Conservation (phyloP, 1,140 invertebrate genomes). For the Triops cancriformis region DNA sequence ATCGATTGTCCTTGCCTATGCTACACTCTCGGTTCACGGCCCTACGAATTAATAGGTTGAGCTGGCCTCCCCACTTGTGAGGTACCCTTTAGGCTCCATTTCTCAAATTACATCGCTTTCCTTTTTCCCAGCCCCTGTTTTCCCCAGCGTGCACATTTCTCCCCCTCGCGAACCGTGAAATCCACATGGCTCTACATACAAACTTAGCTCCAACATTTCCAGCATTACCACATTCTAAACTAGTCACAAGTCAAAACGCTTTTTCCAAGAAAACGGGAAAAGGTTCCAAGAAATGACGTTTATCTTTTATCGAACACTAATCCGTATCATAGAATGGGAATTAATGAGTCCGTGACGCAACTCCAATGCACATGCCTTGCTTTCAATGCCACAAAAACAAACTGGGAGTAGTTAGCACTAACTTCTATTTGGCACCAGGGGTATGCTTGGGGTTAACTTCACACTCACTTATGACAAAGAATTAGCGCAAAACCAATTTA, state of each 20-base stretch:
- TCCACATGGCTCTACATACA: slow-evolving; percentile 5
- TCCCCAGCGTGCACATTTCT: neutral
- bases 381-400: neutral
- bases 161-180: slow-evolving; percentile 7
- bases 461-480: no score
- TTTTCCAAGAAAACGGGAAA: neutral
- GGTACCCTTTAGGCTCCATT: neutral
- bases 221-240: neutral
- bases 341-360: neutral
- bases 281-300: no score
- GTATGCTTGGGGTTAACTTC: no score
- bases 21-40: neutral
- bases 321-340: neutral
- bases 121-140: neutral
- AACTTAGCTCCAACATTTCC: neutral
- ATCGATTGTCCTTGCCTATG: neutral
- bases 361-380: neutral
- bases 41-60: neutral
- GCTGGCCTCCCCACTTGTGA: neutral
- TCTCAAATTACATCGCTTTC: slow-evolving; percentile 6
- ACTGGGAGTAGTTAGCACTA: neutral
- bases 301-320: no score
- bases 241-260: neutral
- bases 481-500: no score
- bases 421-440: neutral